Evolutionary conservation across 2,113 vertebrate species (phyloP).

Genomic region (Scopus umbretta): DNA sequence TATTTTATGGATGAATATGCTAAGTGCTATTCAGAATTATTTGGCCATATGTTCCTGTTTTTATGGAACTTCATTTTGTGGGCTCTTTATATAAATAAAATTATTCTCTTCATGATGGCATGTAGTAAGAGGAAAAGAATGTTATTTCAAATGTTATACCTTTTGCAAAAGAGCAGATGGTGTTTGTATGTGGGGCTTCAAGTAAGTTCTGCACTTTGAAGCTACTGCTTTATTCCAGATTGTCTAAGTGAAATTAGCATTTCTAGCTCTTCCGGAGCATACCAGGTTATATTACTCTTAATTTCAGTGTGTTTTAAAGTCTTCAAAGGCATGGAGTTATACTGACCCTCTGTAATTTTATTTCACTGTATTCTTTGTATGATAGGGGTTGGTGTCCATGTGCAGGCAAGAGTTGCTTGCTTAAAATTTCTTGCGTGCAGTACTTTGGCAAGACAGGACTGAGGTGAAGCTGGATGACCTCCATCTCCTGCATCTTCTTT

Average conservation of each 20-base stretch:
- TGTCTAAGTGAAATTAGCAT: background rate
- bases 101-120: background rate
- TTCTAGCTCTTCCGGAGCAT: background rate
- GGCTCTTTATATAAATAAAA: constrained; percentile 36
- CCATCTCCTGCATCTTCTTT: background rate
- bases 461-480: background rate
- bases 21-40: constrained; percentile 42
- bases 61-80: constrained; percentile 34
- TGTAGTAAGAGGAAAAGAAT: background rate
- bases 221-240: background rate
- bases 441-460: background rate
- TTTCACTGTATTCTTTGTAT: background rate
- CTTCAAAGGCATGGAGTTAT: background rate
- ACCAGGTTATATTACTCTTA: background rate
- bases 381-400: background rate
- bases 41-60: constrained; percentile 61
- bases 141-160: constrained; percentile 37
- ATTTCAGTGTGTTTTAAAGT: background rate
- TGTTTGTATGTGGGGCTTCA: constrained; percentile 29
- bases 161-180: constrained; percentile 38
- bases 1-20: constrained; percentile 52
- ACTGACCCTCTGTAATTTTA: background rate
- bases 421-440: background rate
- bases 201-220: constrained; percentile 34
- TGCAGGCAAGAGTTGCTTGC: background rate